Base-by-base conservation (phyloP, 2,888 invertebrate genomes). In the Melieria picta region DNA sequence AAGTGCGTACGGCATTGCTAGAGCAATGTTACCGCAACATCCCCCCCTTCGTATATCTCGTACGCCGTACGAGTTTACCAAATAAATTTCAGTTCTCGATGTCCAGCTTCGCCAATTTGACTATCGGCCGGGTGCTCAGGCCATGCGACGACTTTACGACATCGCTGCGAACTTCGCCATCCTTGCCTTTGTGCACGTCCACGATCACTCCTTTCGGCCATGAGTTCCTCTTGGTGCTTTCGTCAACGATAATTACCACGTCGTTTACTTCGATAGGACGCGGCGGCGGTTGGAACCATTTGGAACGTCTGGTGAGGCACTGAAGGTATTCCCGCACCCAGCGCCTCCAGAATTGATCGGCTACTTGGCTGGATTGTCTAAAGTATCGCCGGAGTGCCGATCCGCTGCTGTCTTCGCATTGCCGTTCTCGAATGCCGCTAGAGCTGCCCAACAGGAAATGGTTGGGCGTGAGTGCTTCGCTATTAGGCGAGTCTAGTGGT, bases 271-370 rank as follows among this genome's bases (percentile, higher is more conserved):
- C 45, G 5, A 70, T 63, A 1, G 67, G 63, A 13, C 47, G 5
- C 16, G 9, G 13, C 45, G 60, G 55, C 55, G 45, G 56, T 30
- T 50, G 60, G 61, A 68, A 73, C 73, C 71, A 69, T 48, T 73
- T 73, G 0, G 61, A 42, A 11, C 75, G 61, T 5, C 72, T 67
- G 3, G 74, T 74, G 9, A 72, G 43, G n/a, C 56, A 58, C 4
- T 69, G 72, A n/a, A 73, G 55, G 10, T 71, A 75, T 57, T 75
- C 73, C 1, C 74, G 71, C 11, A 72, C 50, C 72, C 72, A 72
- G n/a, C 73, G 69, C 42, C 69, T 71, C 75, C 75, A 76, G 50
- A 69, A 71, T 46, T 71, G 64, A 61, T 74, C 66, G 9, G 72
- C 72, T 16, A 72, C 61, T 62, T 73, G 66, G 43, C 63, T 58